phyloP scores from a whole-genome alignment of 2,888 invertebrate species.

The Erynnis tages region DNA sequence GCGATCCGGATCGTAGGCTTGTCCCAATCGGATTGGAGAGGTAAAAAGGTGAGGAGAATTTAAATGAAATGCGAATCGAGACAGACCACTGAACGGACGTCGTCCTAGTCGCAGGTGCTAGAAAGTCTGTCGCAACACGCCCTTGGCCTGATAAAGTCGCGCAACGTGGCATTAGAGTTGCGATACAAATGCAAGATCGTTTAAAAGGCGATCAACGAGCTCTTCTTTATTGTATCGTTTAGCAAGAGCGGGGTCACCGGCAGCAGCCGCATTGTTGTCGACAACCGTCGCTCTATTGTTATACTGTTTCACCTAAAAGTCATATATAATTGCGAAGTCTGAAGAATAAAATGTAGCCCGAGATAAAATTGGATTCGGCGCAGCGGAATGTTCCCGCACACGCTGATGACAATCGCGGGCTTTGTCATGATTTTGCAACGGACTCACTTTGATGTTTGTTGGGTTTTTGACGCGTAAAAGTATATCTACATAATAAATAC shows the following conservation, averaged over 20 bases:
- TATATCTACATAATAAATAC: too few relatives aligned
- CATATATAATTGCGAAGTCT: constrained; percentile 60
- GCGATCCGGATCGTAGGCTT: constrained; percentile 36
- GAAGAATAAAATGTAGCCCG: constrained; percentile 42
- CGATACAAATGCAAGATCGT: constrained; percentile 70
- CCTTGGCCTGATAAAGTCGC: constrained; percentile 72
- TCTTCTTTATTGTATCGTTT: constrained; percentile 69
- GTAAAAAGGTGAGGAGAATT: constrained; percentile 70
- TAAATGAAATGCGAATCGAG: constrained; percentile 51
- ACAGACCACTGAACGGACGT: constrained; percentile 40
- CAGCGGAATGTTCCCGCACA: constrained; percentile 46
- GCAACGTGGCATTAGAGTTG: constrained; percentile 66
- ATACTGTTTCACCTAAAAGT: constrained; percentile 60
- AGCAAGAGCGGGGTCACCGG: constrained; percentile 65
- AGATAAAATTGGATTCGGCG: constrained; percentile 40
- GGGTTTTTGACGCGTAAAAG: constrained; percentile 19
- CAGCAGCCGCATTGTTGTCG: constrained; percentile 61
- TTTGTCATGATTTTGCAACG: constrained; percentile 55
- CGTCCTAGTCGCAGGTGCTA: constrained; percentile 66
- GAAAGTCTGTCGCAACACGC: constrained; percentile 72
- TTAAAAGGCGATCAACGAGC: constrained; percentile 76
- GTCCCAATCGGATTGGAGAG: constrained; percentile 65
- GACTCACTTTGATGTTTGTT: constrained; percentile 29
- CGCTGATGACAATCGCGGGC: constrained; percentile 49
- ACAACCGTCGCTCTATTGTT: constrained; percentile 60